Percentiles rank a stretch among this genome's conserved stretches.
Conservation (phyloP, 2,888 invertebrate species). For the Orchesella flavescens region DNA sequence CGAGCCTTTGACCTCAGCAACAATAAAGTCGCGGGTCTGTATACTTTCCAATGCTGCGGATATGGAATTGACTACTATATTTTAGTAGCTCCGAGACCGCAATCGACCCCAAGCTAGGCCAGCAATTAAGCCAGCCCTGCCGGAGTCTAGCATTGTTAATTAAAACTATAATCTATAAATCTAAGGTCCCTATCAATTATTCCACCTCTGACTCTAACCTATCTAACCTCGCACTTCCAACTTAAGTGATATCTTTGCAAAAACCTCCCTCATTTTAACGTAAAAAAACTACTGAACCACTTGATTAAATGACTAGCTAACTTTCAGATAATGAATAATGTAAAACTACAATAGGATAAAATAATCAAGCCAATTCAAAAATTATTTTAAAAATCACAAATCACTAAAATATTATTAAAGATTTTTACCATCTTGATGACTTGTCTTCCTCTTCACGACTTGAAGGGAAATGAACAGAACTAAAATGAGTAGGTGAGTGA, state of each 20-base stretch:
- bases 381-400: slow-evolving; percentile 7
- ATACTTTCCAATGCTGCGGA: slow-evolving; percentile 70
- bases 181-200: too few species aligned
- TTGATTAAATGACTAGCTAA: too few species aligned
- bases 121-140: slow-evolving; percentile 59
- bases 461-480: slow-evolving; percentile 23
- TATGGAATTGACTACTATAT: slow-evolving; percentile 69
- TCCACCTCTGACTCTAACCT: too few species aligned
- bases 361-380: too few species aligned
- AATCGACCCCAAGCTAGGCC: slow-evolving; percentile 59
- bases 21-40: slow-evolving; percentile 58
- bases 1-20: slow-evolving; percentile 67
- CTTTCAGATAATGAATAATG: too few species aligned
- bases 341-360: too few species aligned
- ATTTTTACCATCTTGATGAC: slow-evolving; percentile 14
- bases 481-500: background rate
- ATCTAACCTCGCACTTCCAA: too few species aligned
- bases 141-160: slow-evolving; percentile 65
- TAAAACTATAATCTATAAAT: too few species aligned
- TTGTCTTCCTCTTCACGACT: slow-evolving; percentile 10
- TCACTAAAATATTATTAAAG: background rate
- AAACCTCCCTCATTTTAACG: too few species aligned
- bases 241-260: too few species aligned
- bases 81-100: slow-evolving; percentile 68
- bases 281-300: too few species aligned